Evolutionary conservation across 2,888 invertebrate species (phyloP), one percentile per base, ranked within the genome.

Genomic region (Drosophila parthenogenetica): DNA sequence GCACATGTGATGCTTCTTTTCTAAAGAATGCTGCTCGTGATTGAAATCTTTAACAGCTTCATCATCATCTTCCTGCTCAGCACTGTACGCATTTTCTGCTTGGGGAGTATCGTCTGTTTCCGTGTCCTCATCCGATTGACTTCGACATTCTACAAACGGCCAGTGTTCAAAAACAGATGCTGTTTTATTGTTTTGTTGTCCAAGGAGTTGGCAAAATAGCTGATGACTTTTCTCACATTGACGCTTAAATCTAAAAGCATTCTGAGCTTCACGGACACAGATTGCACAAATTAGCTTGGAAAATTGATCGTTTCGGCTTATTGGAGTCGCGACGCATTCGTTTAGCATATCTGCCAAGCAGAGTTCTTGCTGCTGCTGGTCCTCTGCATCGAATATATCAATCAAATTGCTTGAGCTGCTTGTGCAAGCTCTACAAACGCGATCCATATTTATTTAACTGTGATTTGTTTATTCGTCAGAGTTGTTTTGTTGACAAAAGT

Each of bases 231-330:
- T 17, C 5, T 40, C 39, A 16, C 46, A 61, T 39, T 8, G 45
- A 4, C 61, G 39, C 25, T 61, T 61, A 14, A 60, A 60, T 43
- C 48, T 29, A 13, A 50, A 71, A 2, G 79, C 79, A 57, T 51
- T 75, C 35, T 69, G 37, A 0, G 68, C 43, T 3, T 39, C 72
- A 29, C 51, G 19, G 5, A 79, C 45, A 25, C 79, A 79, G 5
- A 45, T 5, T 8, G 25, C 32, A 8, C 79, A 79, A 17, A 81
- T 67, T 22, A 65, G 54, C n/a, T 75, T 64, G 17, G 79, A 79
- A 37, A 65, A 32, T 29, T 29, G 17, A 79, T 76, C 77, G 4
- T 39, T 17, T 0, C 2, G 14, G 14, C 10, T 42, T 35, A 57
- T 57, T 40, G 40, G 32, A 14, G 11, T 19, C 5, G 37, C 11